Evolutionary conservation across 2,797 vertebrate genomes (phyloP).

Genomic region (Uromys caudimaculatus): DNA sequence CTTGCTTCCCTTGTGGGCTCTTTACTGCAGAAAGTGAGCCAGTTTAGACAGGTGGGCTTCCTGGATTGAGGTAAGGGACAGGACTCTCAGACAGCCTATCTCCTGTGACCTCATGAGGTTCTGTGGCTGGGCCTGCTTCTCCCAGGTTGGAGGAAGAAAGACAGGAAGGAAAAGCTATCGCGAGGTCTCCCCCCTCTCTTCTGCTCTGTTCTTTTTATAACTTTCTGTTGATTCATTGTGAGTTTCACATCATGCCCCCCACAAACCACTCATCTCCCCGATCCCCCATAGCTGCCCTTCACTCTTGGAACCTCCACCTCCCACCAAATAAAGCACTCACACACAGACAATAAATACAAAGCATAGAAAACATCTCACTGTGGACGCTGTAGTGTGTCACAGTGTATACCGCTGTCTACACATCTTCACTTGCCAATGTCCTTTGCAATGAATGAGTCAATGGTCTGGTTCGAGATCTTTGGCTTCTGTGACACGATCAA

Average conservation of each 20-base stretch:
- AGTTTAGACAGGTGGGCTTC: neutral
- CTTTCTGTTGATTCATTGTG: neutral
- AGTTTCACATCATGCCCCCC: neutral
- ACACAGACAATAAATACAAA: neutral
- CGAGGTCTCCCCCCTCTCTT: neutral
- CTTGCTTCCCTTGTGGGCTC: neutral
- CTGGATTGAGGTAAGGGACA: neutral
- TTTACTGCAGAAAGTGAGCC: neutral
- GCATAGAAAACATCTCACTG: neutral
- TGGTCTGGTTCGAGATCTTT: neutral
- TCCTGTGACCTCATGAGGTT: neutral
- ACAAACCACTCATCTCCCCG: too few species aligned
- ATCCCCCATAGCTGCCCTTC: neutral
- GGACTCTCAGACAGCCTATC: neutral
- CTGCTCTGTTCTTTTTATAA: neutral
- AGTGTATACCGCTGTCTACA: neutral
- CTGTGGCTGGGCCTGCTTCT: neutral
- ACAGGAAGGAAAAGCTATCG: neutral
- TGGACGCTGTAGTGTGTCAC: neutral
- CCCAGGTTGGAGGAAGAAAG: neutral
- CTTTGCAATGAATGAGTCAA: neutral
- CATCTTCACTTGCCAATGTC: neutral
- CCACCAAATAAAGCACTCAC: neutral
- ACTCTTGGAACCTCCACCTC: neutral
- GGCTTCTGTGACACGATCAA: neutral